Base-by-base conservation (phyloP, 2,113 vertebrate species). In the Onychostoma macrolepis region DNA sequence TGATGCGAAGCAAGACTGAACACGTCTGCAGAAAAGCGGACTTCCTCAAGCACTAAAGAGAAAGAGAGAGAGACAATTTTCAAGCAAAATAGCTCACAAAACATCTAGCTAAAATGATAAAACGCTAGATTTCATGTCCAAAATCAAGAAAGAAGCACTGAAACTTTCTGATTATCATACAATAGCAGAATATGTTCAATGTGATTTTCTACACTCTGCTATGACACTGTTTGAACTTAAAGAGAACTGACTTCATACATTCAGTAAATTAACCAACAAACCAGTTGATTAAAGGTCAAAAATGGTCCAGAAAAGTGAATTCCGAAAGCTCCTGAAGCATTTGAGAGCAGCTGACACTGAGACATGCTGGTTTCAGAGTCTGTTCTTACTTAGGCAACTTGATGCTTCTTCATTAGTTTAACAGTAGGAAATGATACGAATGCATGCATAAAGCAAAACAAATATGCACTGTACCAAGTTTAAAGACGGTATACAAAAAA, bases 31-130 rank as follows among this genome's bases (percentile, higher is more conserved):
- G 93, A 85, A 87, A 89, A 91, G 89, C 87, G 89, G 92, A 93
- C 89, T 92, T 95, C 93, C 92, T 95, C 92, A 94, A 92, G 92
- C 93, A 93, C 95, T 96, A 92, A 24, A 2, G 75, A 91, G 45
- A 86, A 15, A 65, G 45, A 86, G 15, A 83, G n/a, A 63, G 28
- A 24, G 48, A 10, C 41, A 43, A 11, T 43, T 43, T 10, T 6
- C 15, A 72, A 2, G 6, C 6, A 17, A 33, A 67, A 67, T 28
- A 30, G 38, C 6, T 69, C 28, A 19, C 28, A 33, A 33, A 19
- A 30, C 41, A 43, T 43, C 41, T 43, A 43, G 41, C 45, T 48
- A 15, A 13, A 13, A 67, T 69, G 65, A 19, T 21, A 36, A 71
- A 71, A 36, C 30, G 8, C 30, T 36, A 21, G 2, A 71, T 19